phyloP scores from a whole-genome alignment of 2,888 invertebrate genomes.

The Brachylomia viminalis region DNA sequence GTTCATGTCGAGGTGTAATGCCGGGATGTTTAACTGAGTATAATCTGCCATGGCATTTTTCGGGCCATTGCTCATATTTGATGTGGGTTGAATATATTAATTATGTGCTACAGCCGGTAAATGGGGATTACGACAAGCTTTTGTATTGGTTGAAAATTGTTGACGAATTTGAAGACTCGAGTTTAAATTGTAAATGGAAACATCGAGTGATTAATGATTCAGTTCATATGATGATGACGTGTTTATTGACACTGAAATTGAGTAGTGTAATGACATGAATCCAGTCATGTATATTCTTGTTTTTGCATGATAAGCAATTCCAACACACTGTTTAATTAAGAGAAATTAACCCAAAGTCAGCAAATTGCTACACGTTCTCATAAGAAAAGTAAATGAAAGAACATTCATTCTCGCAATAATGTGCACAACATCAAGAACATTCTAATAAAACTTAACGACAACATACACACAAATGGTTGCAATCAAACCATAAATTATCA shows the following conservation, averaged over 20 bases:
- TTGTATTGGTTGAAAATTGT: conserved; percentile 44
- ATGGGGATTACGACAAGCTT: conserved; percentile 30
- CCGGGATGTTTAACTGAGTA: conserved; percentile 66
- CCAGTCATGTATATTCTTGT: not conserved
- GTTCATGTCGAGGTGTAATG: conserved; percentile 60
- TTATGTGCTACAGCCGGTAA: conserved; percentile 44
- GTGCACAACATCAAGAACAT: conserved; percentile 42
- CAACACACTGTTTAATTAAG: conserved; percentile 29
- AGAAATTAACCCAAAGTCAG: conserved; percentile 27
- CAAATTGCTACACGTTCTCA: conserved; percentile 12
- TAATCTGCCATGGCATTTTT: conserved; percentile 74
- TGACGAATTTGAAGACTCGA: conserved; percentile 47
- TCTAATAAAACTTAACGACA: conserved; percentile 69
- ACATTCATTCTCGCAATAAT: conserved; percentile 26
- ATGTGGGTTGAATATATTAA: conserved; percentile 60
- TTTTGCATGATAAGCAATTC: not conserved
- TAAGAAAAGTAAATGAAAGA: conserved; percentile 27
- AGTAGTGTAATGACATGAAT: conserved; percentile 22
- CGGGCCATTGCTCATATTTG: conserved; percentile 66
- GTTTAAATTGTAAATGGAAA: conserved; percentile 44
- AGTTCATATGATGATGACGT: conserved; percentile 19
- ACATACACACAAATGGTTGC: conserved; percentile 67
- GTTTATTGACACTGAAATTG: conserved; percentile 42
- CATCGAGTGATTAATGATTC: conserved; percentile 49
- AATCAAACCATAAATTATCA: conserved; percentile 75